A percentile compares a stretch with the other conserved stretches of the same genome.
phyloP scores from a whole-genome alignment of 2,797 vertebrate genomes.

The Acridotheres tristis region DNA sequence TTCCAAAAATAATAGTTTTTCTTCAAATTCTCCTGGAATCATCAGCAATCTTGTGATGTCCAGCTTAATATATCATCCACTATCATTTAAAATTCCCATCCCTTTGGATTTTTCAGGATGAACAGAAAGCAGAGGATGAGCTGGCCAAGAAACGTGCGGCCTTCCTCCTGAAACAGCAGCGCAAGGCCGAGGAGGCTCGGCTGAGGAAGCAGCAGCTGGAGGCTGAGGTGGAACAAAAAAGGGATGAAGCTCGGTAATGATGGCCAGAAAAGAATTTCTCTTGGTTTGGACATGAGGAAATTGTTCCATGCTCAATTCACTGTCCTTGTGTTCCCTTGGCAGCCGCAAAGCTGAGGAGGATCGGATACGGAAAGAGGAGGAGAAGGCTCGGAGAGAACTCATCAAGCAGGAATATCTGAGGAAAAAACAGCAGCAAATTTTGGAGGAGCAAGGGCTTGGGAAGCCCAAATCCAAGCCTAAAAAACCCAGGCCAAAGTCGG shows the following conservation, averaged over 20 bases:
- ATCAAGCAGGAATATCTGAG: conserved; percentile 96
- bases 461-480: conserved; percentile 84
- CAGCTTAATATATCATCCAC: not conserved
- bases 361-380: conserved; percentile 92
- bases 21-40: not conserved
- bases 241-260: conserved; percentile 90
- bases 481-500: conserved; percentile 88
- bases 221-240: conserved; percentile 89
- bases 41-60: not conserved
- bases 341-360: conserved; percentile 97
- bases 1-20: not conserved
- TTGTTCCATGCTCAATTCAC: accelerated
- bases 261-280: not conserved
- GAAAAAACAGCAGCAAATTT: conserved; percentile 91
- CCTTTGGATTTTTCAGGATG: conserved; percentile 73
- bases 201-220: conserved; percentile 91
- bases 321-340: not conserved
- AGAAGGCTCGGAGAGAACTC: conserved; percentile 92
- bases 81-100: not conserved
- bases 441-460: conserved; percentile 91
- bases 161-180: conserved; percentile 95
- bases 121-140: conserved; percentile 96
- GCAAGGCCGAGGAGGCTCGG: conserved; percentile 93
- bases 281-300: accelerated
- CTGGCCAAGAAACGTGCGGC: conserved; percentile 94